phyloP scores from a whole-genome alignment of 2,888 invertebrate genomes.

The Apamea monoglypha region DNA sequence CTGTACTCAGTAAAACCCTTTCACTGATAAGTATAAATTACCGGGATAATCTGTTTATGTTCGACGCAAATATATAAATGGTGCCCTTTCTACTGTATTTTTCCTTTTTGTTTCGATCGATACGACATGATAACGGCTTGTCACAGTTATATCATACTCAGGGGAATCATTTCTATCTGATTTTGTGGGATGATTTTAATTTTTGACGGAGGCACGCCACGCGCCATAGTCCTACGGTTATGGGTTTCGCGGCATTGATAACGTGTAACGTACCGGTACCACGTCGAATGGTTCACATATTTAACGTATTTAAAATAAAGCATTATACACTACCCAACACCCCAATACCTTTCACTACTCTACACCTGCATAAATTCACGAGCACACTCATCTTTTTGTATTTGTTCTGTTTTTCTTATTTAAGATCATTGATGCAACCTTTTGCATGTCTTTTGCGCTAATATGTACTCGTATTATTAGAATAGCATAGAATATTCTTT shows the following conservation, averaged over 20 bases:
- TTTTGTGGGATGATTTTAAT: constrained; percentile 35
- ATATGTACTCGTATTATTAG: neutral
- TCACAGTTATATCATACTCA: constrained; percentile 29
- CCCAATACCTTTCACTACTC: neutral
- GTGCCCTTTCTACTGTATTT: constrained; percentile 4
- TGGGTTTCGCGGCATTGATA: neutral
- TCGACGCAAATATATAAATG: constrained; percentile 32
- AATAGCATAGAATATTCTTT: no score
- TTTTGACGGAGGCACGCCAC: constrained; percentile 5
- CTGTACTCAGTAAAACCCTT: constrained; percentile 44
- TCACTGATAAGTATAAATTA: constrained; percentile 50
- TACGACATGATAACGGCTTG: constrained; percentile 36
- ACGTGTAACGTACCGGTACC: neutral
- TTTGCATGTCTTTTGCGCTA: neutral
- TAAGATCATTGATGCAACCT: neutral
- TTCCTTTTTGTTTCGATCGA: constrained; percentile 25
- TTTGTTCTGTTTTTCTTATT: no score
- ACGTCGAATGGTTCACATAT: neutral
- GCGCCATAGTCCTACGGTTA: neutral
- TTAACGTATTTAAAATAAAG: neutral
- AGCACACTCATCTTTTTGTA: neutral
- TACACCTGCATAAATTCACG: no score
- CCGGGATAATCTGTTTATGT: constrained; percentile 43
- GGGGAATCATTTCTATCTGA: constrained; percentile 47
- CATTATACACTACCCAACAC: neutral